phyloP scores from a whole-genome alignment of 1,140 invertebrate species.

The Aleiodes sp. region DNA sequence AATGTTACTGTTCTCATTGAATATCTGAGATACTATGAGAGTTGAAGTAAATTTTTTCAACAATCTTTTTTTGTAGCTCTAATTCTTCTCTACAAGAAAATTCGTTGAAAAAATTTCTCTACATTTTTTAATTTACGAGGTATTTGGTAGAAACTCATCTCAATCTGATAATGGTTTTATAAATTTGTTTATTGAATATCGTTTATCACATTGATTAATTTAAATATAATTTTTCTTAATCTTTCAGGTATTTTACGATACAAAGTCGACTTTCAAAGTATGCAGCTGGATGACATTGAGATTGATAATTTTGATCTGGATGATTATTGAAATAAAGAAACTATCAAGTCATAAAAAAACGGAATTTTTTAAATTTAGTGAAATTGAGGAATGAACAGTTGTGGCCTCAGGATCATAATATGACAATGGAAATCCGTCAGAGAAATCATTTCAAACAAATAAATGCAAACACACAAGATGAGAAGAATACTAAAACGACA shows the following conservation, averaged over 20 bases:
- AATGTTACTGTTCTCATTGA: too few relatives aligned
- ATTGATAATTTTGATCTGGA: slow-evolving; percentile 89
- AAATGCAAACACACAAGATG: neutral
- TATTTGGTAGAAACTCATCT: too few relatives aligned
- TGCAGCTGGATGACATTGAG: slow-evolving; percentile 90
- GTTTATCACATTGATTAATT: neutral
- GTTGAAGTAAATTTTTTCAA: too few relatives aligned
- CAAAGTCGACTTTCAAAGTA: slow-evolving; percentile 98
- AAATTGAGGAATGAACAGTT: slow-evolving; percentile 13
- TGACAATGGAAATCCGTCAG: slow-evolving; percentile 22
- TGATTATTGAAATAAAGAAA: slow-evolving; percentile 80
- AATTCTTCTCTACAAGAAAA: too few relatives aligned
- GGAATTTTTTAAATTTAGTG: neutral
- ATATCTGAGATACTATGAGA: too few relatives aligned
- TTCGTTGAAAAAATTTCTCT: too few relatives aligned
- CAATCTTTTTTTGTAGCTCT: too few relatives aligned
- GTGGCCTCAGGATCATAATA: neutral
- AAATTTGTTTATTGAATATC: neutral
- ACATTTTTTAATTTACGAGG: too few relatives aligned
- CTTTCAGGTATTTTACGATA: slow-evolving; percentile 93
- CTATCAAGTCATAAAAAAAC: slow-evolving; percentile 12
- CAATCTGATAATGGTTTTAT: too few relatives aligned
- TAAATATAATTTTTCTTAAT: slow-evolving; percentile 31
- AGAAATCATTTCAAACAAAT: neutral
- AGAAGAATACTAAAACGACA: too few relatives aligned